Evolutionary conservation across 2,113 vertebrate species (phyloP).

Genomic region (Ammospiza caudacuta): DNA sequence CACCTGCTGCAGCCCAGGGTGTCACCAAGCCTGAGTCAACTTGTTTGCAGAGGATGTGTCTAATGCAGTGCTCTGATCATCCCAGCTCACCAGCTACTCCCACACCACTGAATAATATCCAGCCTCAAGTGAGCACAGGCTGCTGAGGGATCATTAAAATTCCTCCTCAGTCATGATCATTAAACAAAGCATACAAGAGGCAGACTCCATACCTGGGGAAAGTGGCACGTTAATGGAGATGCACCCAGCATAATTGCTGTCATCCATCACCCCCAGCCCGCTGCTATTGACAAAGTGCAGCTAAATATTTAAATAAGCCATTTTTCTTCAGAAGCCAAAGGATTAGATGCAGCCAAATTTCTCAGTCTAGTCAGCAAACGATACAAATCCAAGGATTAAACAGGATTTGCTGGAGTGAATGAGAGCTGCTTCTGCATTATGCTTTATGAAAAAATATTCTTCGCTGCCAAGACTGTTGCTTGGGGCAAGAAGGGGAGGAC

Average conservation of each 20-base stretch:
- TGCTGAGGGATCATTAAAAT: conserved; percentile 40
- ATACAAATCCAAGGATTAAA: conserved; percentile 55
- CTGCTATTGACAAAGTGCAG: conserved; percentile 66
- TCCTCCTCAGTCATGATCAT: conserved; percentile 47
- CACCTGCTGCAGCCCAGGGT: background rate
- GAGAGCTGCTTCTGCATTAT: conserved; percentile 53
- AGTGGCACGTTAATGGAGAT: conserved; percentile 67
- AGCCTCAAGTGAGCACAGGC: background rate
- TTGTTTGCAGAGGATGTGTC: background rate
- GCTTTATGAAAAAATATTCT: conserved; percentile 43
- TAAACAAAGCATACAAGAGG: conserved; percentile 56
- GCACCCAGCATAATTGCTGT: conserved; percentile 67
- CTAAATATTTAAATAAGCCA: conserved; percentile 76
- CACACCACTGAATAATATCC: background rate
- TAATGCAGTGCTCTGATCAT: background rate
- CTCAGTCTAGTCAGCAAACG: conserved; percentile 54
- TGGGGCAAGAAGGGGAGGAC: conserved; percentile 28
- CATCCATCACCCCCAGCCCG: conserved; percentile 66
- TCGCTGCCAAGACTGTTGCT: conserved; percentile 47
- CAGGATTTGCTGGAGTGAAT: conserved; percentile 55
- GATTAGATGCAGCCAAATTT: conserved; percentile 49
- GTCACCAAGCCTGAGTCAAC: background rate
- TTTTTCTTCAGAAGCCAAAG: conserved; percentile 68
- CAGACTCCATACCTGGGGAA: conserved; percentile 60
- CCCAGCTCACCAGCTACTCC: background rate